Conservation (phyloP, 2,888 invertebrate species). For the Catocala fraxini region DNA sequence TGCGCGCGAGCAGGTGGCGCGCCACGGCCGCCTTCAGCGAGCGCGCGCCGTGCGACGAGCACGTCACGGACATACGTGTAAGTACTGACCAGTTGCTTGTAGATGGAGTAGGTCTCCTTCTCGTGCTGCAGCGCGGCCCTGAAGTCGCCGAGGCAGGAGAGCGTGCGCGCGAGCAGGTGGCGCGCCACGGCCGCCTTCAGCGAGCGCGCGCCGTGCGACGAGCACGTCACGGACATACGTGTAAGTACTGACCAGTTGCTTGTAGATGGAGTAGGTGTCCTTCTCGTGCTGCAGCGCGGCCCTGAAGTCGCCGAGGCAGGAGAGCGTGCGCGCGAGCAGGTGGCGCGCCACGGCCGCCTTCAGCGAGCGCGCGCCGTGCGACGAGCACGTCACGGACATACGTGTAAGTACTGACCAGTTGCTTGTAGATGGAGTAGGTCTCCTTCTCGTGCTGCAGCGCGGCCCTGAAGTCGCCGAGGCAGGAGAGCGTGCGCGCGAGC, state of each 20-base stretch:
- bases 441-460: slow-evolving; percentile 99
- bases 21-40: slow-evolving; percentile 98
- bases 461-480: slow-evolving; percentile 98
- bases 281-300: slow-evolving; percentile 98
- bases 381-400: slow-evolving; percentile 91
- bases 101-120: slow-evolving; percentile 99
- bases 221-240: slow-evolving; percentile 91
- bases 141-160: slow-evolving; percentile 99
- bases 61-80: slow-evolving; percentile 88
- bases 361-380: slow-evolving; percentile 96
- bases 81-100: slow-evolving; percentile 93
- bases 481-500: slow-evolving; percentile 98
- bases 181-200: slow-evolving; percentile 98
- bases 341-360: slow-evolving; percentile 99
- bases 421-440: slow-evolving; percentile 98
- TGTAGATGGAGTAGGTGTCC: slow-evolving; percentile 96
- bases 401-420: slow-evolving; percentile 88
- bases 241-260: neutral
- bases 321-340: slow-evolving; percentile 97
- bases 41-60: slow-evolving; percentile 95
- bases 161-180: slow-evolving; percentile 98
- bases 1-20: slow-evolving; percentile 97
- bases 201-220: slow-evolving; percentile 96
- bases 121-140: slow-evolving; percentile 98
- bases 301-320: slow-evolving; percentile 99